Evolutionary conservation across 2,113 vertebrate species (phyloP), one percentile per base, ranked within the genome.

Genomic region (Rhagologus leucostigma): DNA sequence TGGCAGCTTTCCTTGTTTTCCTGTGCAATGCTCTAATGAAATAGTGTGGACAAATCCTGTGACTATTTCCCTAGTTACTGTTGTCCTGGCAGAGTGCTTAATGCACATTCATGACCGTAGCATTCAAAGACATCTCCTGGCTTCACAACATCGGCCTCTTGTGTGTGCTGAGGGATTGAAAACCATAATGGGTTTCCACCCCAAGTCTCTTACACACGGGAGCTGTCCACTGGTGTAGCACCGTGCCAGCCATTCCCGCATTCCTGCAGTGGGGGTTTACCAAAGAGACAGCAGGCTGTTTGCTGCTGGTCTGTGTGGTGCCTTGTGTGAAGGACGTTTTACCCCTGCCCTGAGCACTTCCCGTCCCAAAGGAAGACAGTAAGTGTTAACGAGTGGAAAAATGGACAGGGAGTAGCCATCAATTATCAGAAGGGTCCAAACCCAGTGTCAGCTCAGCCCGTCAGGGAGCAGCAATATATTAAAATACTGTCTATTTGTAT

Each of bases 231-330:
- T 33, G 57, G 23, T 33, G 69, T 20, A 83, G n/a, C 4, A 2
- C 17, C 0, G 0, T 3, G 3, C 42, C 46, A 62, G 33, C 46
- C 41, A 8, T 3, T 13, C 41, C 44, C 7, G 5, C 13, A 2
- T 32, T 68, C 56, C 73, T 52, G 52, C 30, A 15, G 24, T 3
- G 8, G 24, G 52, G 24, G 6, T 56, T 87, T 35, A 2, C 41
- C 53, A 24, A 44, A 19, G 16, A 5, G 1, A 7, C 62, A 42
- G 32, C 22, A 44, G 46, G 19, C 22, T 79, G 19, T 35, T 77
- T 62, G 70, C 53, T 47, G 29, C 44, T 71, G 35, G 3, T 44
- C 70, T 93, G 53, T 6, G 1, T 4, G 4, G 20, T 57, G 42
- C 35, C 50, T 74, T 30, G 14, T 33, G 55, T 16, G 35, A 62